These are phyloP conservation scores for Halcyon malimbica DNA, from an alignment of 2,113 vertebrate genomes.

Conservation along the genomic window DNA sequence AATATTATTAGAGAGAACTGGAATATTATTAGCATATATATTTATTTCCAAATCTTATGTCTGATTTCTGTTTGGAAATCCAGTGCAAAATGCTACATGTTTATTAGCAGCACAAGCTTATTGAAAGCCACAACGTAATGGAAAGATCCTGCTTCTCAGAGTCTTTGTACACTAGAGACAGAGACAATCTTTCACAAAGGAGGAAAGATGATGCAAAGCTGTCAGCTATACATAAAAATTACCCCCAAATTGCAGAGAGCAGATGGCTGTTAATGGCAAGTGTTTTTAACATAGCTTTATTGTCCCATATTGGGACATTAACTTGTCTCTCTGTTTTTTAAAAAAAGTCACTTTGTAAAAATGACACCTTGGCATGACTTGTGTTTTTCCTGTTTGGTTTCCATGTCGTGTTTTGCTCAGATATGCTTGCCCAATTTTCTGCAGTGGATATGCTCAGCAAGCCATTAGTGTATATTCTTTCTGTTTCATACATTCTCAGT, in stretches of 20 bases:
- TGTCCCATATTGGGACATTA: conserved; percentile 67
- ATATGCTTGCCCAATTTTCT: neutral
- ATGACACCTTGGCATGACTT: conserved; percentile 55
- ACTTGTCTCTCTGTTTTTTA: conserved; percentile 40
- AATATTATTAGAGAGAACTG: conserved; percentile 16
- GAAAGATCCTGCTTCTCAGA: neutral
- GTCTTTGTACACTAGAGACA: neutral
- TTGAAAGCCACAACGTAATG: neutral
- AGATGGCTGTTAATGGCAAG: conserved; percentile 75
- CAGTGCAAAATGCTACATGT: neutral
- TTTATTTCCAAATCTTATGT: neutral
- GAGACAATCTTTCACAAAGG: conserved; percentile 6
- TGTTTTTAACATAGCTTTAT: conserved; percentile 72
- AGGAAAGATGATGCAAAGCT: conserved; percentile 49
- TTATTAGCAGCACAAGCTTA: neutral
- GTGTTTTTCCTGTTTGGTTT: conserved; percentile 13
- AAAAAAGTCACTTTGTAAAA: conserved; percentile 75
- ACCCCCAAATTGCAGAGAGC: conserved; percentile 57
- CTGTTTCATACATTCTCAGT: neutral
- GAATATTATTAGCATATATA: conserved; percentile 38
- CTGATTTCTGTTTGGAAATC: conserved; percentile 6
- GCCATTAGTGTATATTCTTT: conserved; percentile 21
- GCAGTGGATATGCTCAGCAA: neutral
- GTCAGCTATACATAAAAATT: conserved; percentile 72
- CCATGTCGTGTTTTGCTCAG: neutral